These are phyloP conservation scores for Agriotes lineatus DNA, from an alignment of 2,888 invertebrate species.

Conservation along the genomic window DNA sequence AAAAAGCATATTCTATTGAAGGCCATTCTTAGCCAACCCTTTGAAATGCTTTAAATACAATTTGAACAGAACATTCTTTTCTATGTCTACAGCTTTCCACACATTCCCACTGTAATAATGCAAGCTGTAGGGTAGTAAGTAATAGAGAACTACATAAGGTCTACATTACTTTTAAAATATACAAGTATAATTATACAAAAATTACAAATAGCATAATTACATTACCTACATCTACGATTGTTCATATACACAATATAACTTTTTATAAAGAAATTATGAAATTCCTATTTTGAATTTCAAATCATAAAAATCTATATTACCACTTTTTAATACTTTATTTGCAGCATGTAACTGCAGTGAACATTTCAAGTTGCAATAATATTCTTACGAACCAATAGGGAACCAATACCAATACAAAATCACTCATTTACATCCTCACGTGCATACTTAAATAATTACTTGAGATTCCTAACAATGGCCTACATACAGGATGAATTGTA, in stretches of 20 bases:
- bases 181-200: constrained; percentile 33
- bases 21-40: no score
- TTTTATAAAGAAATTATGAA: constrained; percentile 12
- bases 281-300: constrained; percentile 42
- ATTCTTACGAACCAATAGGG: neutral
- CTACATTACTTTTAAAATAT: constrained; percentile 17
- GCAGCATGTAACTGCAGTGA: constrained; percentile 14
- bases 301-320: constrained; percentile 6
- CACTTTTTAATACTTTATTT: constrained; percentile 24
- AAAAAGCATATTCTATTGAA: no score
- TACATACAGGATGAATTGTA: neutral
- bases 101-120: neutral
- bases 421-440: neutral
- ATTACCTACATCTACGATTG: constrained; percentile 29
- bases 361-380: neutral
- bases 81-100: neutral
- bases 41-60: neutral
- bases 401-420: neutral
- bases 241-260: constrained; percentile 36
- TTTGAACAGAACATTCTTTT: neutral
- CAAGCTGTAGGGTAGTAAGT: constrained; percentile 16
- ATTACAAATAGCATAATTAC: constrained; percentile 37
- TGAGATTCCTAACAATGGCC: neutral
- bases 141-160: neutral
- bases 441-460: neutral